Evolutionary conservation across 2,113 vertebrate species (phyloP), one percentile per base, ranked within the genome.

Genomic region (Toxotes jaculatrix): DNA sequence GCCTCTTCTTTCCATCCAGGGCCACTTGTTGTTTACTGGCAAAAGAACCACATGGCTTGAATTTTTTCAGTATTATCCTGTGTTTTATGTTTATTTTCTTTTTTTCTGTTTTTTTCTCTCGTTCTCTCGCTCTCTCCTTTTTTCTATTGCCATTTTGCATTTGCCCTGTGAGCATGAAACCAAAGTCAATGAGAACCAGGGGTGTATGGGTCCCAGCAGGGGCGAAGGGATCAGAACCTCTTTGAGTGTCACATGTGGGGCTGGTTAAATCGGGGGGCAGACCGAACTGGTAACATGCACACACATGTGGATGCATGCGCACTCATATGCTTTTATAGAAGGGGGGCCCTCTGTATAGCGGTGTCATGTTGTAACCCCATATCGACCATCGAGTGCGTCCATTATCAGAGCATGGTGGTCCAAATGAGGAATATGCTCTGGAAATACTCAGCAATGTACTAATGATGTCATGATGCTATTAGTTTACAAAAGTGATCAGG

Each of bases 111-210:
- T 60, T 64, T 73, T 68, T 21, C 31, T 27, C 27, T 27, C 27
- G 27, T 27, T 27, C 27, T 27, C 27, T 27, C 27, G 53, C 56
- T 51, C 67, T 77, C 63, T 76, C 75, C 70, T 81, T 64, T 91
- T 87, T 81, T 84, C 81, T 82, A 42, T 91, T 91, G 56, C 87
- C 80, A 86, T 89, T 90, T 89, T 84, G 73, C 62, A 17, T 90
- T 88, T 91, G 79, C 87, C 84, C 88, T 43, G 68, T 72, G 36
- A 92, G 87, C 89, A 89, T 93, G 92, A 92, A 93, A 93, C 89
- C 87, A 80, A 87, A 92, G 88, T 93, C 92, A 88, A 90, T 91
- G 87, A 90, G 89, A 93, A 90, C 87, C 90, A 93, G 92, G 67
- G 84, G 74, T 87, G 71, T 85, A 53, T 72, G 82, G 86, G 79